Evolutionary conservation across 2,797 vertebrate species (phyloP).

Genomic region (Sebastes umbrosus): DNA sequence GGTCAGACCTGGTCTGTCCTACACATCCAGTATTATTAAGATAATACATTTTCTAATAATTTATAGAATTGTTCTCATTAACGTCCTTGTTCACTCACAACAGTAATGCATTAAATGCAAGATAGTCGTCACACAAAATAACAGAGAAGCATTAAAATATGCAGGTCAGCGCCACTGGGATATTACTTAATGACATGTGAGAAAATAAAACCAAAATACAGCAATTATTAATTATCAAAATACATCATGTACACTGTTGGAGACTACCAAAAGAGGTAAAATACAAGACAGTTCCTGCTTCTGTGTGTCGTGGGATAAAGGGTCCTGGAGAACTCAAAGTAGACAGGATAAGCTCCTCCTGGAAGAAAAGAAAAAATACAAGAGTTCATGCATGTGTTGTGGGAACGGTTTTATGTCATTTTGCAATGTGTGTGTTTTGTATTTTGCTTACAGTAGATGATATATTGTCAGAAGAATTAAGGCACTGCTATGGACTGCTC

Average conservation of each 20-base stretch:
- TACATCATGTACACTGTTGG: conserved; percentile 41
- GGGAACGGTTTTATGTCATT: background rate
- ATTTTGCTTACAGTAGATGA: conserved; percentile 74
- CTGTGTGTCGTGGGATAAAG: conserved; percentile 25
- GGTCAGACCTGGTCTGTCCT: conserved; percentile 47
- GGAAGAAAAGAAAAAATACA: conserved; percentile 14
- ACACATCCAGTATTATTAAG: conserved; percentile 56
- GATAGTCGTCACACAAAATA: conserved; percentile 54
- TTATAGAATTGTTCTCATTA: conserved; percentile 65
- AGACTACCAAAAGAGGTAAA: conserved; percentile 43
- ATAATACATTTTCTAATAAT: conserved; percentile 70
- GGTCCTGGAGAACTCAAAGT: conserved; percentile 26
- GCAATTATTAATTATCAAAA: conserved; percentile 57
- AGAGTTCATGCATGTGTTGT: conserved; percentile 1
- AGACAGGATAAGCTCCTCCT: conserved; percentile 46
- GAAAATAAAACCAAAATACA: conserved; percentile 52
- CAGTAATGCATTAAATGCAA: conserved; percentile 65
- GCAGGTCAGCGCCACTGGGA: conserved; percentile 25
- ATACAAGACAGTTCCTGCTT: conserved; percentile 29
- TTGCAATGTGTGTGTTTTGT: background rate
- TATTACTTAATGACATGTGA: conserved; percentile 46
- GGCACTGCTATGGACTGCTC: conserved; percentile 83
- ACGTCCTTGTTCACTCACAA: conserved; percentile 29
- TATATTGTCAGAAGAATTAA: conserved; percentile 74
- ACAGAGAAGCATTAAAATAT: conserved; percentile 58